phyloP scores from a whole-genome alignment of 2,113 vertebrate genomes.

The Scortum barcoo region DNA sequence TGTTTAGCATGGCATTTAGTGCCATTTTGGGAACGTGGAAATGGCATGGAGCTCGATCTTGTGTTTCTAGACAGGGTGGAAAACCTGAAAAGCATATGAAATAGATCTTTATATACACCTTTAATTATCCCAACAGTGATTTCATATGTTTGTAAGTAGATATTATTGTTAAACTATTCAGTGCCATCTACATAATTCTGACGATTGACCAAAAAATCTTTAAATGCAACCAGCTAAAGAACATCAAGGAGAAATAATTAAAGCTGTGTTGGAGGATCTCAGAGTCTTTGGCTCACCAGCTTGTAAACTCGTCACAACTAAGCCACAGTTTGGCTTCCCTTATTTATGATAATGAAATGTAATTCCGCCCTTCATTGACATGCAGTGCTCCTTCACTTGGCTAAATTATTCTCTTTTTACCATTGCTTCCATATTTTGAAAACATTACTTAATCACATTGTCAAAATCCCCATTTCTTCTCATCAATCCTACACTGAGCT shows the following conservation, averaged over 20 bases:
- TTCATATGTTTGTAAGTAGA: too few species aligned
- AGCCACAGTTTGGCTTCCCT: slow-evolving; percentile 60
- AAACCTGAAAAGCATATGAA: background rate
- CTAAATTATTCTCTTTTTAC: slow-evolving; percentile 75
- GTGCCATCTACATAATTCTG: background rate
- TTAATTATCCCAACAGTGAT: too few species aligned
- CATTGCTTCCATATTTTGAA: slow-evolving; percentile 75
- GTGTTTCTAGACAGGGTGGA: slow-evolving; percentile 6
- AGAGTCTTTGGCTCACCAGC: slow-evolving; percentile 38
- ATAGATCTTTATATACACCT: too few species aligned
- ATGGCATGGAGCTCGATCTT: slow-evolving; percentile 17
- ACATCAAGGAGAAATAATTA: slow-evolving; percentile 3
- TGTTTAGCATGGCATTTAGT: slow-evolving; percentile 73
- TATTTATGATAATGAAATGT: slow-evolving; percentile 78
- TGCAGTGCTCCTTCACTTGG: slow-evolving; percentile 56
- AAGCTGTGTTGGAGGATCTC: slow-evolving; percentile 36
- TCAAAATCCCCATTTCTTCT: slow-evolving; percentile 83
- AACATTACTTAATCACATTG: slow-evolving; percentile 85
- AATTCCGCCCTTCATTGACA: slow-evolving; percentile 79
- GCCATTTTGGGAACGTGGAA: slow-evolving; percentile 52
- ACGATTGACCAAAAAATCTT: slow-evolving; percentile 15
- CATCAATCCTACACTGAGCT: slow-evolving; percentile 78
- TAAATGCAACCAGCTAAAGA: slow-evolving; percentile 18
- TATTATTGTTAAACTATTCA: slow-evolving; percentile 20
- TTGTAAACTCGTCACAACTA: slow-evolving; percentile 57